Evolutionary conservation across 2,113 vertebrate genomes (phyloP), one percentile per base, ranked within the genome.

Genomic region (Alexandromys fortis): DNA sequence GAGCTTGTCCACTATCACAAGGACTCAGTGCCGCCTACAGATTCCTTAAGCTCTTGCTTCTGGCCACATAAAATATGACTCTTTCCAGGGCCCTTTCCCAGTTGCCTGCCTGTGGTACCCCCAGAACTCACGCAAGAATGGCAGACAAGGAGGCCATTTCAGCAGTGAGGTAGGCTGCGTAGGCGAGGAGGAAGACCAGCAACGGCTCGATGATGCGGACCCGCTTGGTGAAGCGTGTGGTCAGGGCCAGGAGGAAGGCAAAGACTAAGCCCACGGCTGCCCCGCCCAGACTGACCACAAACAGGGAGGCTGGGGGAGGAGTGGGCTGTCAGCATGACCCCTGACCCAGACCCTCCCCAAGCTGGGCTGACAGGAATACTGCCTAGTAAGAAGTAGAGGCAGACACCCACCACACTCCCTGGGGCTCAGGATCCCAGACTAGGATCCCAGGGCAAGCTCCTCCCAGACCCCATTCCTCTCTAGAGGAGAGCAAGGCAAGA

Each of bases 171-270:
- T 99, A 99, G 0, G 99, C 99, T 28, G 99, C 98, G 63, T 99
- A 99, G 96, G 99, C 99, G 97, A 99, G 98, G 96, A 99, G 99
- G 98, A 99, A 99, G 98, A 99, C 98, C 7, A 99, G 99, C 96
- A 99, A 99, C 0, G 99, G 99, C 98, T 99, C 99, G 35, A 99
- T 99, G 98, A 99, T 99, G 73, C 99, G 99, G 89, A 99, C 99
- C 10, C 99, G 99, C 98, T 99, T 99, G 89, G 99, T 99, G 98
- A 99, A 99, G 24, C 99, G 99, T 0, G 99, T 99, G 98, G 99
- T 99, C 95, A 99, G 99, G 92, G 99, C 99, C 93, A 99, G 98
- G 94, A 99, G 98, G 98, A 99, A 99, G 21, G 99, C 99, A 0
- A 99, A 99, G 94, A 99, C 98, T 97, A 99, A 98, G 92, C 99